Percentiles rank a stretch among this genome's conserved stretches.
Conservation (phyloP, 2,888 invertebrate genomes). For the Meteorus cinctellus region DNA sequence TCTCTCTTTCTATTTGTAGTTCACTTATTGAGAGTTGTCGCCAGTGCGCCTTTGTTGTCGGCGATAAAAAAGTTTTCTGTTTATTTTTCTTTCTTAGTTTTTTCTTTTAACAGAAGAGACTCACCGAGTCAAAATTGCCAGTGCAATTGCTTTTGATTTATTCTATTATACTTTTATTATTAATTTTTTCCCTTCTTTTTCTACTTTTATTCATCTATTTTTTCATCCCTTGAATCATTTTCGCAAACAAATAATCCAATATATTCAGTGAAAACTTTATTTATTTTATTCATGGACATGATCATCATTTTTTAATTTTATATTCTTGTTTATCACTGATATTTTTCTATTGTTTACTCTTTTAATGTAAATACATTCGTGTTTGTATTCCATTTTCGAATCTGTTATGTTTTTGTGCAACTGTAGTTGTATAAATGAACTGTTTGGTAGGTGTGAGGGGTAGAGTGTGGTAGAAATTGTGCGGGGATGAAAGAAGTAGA, state of each 20-base stretch:
- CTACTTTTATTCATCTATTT: background rate
- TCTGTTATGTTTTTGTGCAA: background rate
- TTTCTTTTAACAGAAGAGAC: constrained; percentile 9
- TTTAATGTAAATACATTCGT: constrained; percentile 7
- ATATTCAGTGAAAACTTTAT: background rate
- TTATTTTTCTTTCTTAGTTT: background rate
- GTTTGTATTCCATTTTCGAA: constrained; percentile 19
- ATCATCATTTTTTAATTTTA: background rate
- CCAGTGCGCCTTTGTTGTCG: constrained; percentile 29
- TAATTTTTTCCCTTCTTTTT: background rate
- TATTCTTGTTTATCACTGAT: background rate
- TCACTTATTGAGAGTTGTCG: constrained; percentile 9
- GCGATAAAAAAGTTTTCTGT: constrained; percentile 22
- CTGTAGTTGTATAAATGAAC: background rate
- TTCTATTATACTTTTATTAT: background rate
- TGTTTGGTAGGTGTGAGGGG: background rate
- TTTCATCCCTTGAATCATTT: background rate
- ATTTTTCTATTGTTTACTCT: background rate
- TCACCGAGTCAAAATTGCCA: background rate
- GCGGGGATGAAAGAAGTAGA: background rate
- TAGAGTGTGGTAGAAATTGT: background rate
- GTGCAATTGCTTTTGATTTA: constrained; percentile 12
- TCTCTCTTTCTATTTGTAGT: constrained; percentile 17
- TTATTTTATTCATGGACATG: background rate
- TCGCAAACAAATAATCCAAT: background rate